Percentiles rank a stretch among this genome's conserved stretches.
phyloP scores from a whole-genome alignment of 1,140 invertebrate genomes.

The Anastatus disparis region DNA sequence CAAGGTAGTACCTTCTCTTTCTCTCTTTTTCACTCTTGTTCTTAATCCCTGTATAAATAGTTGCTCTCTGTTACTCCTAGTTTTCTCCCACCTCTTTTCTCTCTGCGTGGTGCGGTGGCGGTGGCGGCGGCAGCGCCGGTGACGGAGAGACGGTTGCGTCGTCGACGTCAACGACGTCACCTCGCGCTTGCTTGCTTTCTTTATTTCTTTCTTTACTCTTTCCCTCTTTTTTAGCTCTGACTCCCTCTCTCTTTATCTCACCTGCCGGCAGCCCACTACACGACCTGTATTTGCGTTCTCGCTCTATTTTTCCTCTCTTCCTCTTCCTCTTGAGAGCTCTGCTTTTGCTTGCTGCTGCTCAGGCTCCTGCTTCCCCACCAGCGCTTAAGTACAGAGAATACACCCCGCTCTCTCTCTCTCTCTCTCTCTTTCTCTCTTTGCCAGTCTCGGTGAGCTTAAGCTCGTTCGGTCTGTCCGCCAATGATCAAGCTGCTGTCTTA shows the following conservation, averaged over 20 bases:
- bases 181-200: slow-evolving; percentile 29
- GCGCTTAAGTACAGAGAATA: too few species aligned
- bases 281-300: too few species aligned
- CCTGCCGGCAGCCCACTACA: too few species aligned
- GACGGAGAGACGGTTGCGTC: too few species aligned
- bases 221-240: too few species aligned
- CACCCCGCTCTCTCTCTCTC: slow-evolving; percentile 1
- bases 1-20: neutral
- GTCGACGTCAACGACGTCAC: slow-evolving; percentile 30
- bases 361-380: slow-evolving; percentile 8
- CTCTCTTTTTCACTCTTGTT: slow-evolving; percentile 32
- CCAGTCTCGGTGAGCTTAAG: neutral
- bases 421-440: neutral
- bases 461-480: slow-evolving; percentile 48
- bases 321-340: neutral
- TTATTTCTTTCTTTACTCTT: slow-evolving; percentile 8
- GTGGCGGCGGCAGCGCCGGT: too few species aligned
- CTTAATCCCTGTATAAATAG: slow-evolving; percentile 33
- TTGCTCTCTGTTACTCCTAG: too few species aligned
- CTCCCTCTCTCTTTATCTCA: neutral
- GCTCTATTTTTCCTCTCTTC: neutral
- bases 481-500: slow-evolving; percentile 62
- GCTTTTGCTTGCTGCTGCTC: too few species aligned
- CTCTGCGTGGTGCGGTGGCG: slow-evolving; percentile 44
- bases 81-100: too few species aligned